Base-by-base conservation (phyloP, 2,113 vertebrate genomes). In the Sorex fumeus region DNA sequence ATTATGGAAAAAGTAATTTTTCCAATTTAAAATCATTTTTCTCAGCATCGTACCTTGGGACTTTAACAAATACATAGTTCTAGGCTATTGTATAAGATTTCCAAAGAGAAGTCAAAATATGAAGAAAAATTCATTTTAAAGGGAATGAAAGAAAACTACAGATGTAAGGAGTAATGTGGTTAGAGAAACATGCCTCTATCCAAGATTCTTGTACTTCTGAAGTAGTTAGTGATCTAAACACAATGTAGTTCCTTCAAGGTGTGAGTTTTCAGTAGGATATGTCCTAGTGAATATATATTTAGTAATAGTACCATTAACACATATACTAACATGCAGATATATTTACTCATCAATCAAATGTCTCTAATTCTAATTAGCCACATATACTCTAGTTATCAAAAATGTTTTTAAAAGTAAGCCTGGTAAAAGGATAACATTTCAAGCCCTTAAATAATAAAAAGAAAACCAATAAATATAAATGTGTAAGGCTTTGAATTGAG, bases 141-240 rank as follows among this genome's bases (percentile, higher is more conserved):
- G 21, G 13, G 87, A 75, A 94, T 3, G 32, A 71, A 90, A 64
- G 12, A 80, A 94, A 91, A 91, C n/a, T 88, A 47, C 57, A 91
- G 74, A 75, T 85, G 28, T 4, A 25, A 32, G 11, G 69, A 1
- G 30, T 90, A 69, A 83, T 32, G 5, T 70, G 45, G 8, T 93
- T 87, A 66, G 25, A 72, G 71, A 79, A 88, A 91, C 70, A 75
- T 77, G 21, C 83, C 57, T 88, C 21, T 53, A 53, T 82, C 32
- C 43, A 91, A 88, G 40, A 85, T 82, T 90, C 75, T 28, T 87
- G 1, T 84, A 60, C 28, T 53, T 81, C 32, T 60, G 34, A 70
- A 79, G 21, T 57, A 88, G 32, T 13, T 57, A 88, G 32, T 13
- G 64, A 66, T 90, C 66, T 43, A 66, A 69, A 47, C 25, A 78